Conservation (phyloP, 1,140 invertebrate genomes). For the Stenopsyche tienmushanensis region DNA sequence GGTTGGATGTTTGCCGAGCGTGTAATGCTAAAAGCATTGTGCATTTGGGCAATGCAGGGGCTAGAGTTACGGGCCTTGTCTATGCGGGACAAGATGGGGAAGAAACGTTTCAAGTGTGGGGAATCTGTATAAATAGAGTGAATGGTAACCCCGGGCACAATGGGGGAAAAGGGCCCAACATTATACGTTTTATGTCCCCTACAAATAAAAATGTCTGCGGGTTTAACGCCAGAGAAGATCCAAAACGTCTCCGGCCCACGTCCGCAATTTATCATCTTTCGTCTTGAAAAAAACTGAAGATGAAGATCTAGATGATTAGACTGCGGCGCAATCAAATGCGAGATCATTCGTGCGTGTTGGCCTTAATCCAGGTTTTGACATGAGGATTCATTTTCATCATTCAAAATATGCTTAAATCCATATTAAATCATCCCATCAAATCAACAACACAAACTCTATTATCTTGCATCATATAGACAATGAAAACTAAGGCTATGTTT, state of each 20-base stretch:
- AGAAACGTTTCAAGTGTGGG: slow-evolving; percentile 5
- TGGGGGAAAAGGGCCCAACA: background rate
- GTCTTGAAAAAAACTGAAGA: too few relatives aligned
- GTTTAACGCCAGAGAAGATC: slow-evolving; percentile 6
- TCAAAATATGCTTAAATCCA: too few relatives aligned
- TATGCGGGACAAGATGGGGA: too few relatives aligned
- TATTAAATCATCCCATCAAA: too few relatives aligned
- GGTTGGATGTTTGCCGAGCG: slow-evolving; percentile 12
- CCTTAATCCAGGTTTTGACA: too few relatives aligned
- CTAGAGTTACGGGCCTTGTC: background rate
- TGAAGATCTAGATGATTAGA: too few relatives aligned
- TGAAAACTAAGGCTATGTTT: too few relatives aligned
- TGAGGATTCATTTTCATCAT: too few relatives aligned
- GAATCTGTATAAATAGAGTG: slow-evolving; percentile 10
- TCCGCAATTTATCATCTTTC: slow-evolving; percentile 17
- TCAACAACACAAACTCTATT: too few relatives aligned
- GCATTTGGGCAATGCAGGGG: slow-evolving; percentile 15
- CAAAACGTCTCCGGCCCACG: slow-evolving; percentile 17
- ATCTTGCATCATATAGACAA: too few relatives aligned
- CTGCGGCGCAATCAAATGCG: too few relatives aligned
- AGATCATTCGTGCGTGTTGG: too few relatives aligned
- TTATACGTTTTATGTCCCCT: slow-evolving; percentile 5
- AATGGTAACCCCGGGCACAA: background rate
- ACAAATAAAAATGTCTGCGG: slow-evolving; percentile 15
- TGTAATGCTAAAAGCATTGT: slow-evolving; percentile 22